Evolutionary conservation across 1,140 invertebrate genomes (phyloP), one percentile per base, ranked within the genome.

Genomic region (Mamestra configurata): DNA sequence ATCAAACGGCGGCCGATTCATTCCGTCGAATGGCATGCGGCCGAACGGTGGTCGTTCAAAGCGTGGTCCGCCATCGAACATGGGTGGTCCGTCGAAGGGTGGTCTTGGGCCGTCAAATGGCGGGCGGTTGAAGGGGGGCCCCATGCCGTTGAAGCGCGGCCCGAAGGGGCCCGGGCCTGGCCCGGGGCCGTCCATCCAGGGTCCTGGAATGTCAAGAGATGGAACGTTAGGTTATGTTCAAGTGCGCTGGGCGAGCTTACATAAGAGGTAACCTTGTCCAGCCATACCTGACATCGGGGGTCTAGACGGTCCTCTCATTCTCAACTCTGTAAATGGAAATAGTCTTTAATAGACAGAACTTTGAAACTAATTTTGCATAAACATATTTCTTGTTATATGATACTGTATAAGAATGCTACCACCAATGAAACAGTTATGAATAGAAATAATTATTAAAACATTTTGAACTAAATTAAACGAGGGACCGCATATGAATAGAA

Each of bases 291-390:
- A 82, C 84, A 93, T 86, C 53, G 89, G 88, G 27, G 83, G 89
- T 82, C 91, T 90, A 76, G 89, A 89, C 71, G 93, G 93, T 72
- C 93, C 91, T 89, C 93, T 87, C 92, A 95, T 93, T 92, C 93
- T 90, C 82, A 93, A 84, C 61, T 95, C 93, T 94, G 93, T 77
- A 92, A 94, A 92, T 88, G 82, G 70, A 87, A 92, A 90, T 71
- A 79, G 57, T 75, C 71, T 79, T 77, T 82, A 75, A 79, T 70
- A 31, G 61, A 68, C 31, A 22, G 43, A 24, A 75, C 27, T 53
- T 66, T 40, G 61, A 20, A 8, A 20, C 18, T 20, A 53, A 53
- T 15, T 57, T 24, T 6, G 13, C 10, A 13, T 5, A 24, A 10
- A 15, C 2, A 24, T 13, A 57, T 24, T 24, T 27, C 4, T 24